Conservation (phyloP, 1,140 invertebrate species). For the Ceratosolen solmsi region DNA sequence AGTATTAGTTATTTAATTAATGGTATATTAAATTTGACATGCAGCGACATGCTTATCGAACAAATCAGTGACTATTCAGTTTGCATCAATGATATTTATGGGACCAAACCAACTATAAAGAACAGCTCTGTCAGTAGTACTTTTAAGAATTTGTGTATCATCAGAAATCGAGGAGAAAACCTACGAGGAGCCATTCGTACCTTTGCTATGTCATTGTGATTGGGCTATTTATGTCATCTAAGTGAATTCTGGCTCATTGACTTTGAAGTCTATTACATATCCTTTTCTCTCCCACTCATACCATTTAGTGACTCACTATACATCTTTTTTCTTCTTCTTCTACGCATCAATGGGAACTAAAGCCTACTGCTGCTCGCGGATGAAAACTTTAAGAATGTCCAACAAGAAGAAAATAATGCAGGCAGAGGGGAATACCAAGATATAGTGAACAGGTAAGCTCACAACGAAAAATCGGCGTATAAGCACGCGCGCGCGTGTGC, state of each 20-base stretch:
- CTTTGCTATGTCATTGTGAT: not conserved
- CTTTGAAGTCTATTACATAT: not conserved
- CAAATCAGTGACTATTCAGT: not conserved
- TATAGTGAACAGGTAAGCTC: conserved; percentile 16
- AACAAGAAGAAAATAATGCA: not conserved
- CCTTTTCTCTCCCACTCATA: not conserved
- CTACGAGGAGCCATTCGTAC: not conserved
- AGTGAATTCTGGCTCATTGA: conserved; percentile 13
- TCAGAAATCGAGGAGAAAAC: not conserved
- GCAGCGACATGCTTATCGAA: no score
- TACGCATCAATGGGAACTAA: conserved; percentile 1
- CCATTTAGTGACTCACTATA: not conserved
- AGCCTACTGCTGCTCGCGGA: not conserved
- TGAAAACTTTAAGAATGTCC: not conserved
- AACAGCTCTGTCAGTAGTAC: not conserved
- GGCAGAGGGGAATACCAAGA: not conserved
- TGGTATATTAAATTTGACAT: no score
- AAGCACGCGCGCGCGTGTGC: not conserved
- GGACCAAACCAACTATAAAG: not conserved
- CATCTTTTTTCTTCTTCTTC: not conserved
- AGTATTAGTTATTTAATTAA: no score
- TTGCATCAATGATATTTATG: not conserved
- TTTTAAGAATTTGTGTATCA: not conserved
- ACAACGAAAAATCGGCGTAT: not conserved
- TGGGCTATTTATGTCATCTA: not conserved